A percentile compares a stretch with the other conserved stretches of the same genome.
phyloP scores from a whole-genome alignment of 2,797 vertebrate genomes.

The Hemitrygon akajei region DNA sequence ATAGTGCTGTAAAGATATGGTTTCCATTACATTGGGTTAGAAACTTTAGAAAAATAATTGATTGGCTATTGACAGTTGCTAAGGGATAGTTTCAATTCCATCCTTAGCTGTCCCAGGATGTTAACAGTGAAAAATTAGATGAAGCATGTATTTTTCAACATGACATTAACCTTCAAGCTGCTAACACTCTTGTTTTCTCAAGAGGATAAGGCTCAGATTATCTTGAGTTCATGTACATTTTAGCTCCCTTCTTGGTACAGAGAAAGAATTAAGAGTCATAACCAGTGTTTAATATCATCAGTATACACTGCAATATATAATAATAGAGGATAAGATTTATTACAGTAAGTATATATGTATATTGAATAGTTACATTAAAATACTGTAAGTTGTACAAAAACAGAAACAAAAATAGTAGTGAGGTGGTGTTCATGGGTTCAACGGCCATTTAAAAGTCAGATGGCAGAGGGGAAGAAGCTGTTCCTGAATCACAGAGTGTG shows the following conservation, averaged over 20 bases:
- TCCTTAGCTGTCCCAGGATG: not conserved
- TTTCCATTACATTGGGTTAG: not conserved
- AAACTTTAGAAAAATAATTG: not conserved
- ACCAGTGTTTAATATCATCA: no score
- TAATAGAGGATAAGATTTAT: no score
- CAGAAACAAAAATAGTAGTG: no score
- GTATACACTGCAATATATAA: no score
- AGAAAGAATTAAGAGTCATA: not conserved
- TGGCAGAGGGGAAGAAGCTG: no score
- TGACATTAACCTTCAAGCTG: constrained; percentile 28
- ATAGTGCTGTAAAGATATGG: not conserved
- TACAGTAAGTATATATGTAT: no score
- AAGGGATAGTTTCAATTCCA: not conserved
- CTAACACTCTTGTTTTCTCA: not conserved
- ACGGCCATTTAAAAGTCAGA: no score
- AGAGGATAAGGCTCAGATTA: not conserved
- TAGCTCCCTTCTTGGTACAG: constrained; percentile 10
- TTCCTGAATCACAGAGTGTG: no score
- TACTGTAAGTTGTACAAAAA: no score
- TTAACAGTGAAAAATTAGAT: constrained; percentile 17
- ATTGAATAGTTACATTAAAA: no score
- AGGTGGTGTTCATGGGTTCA: no score
- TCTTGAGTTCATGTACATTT: not conserved
- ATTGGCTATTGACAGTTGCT: not conserved
- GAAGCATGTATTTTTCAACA: constrained; percentile 5